Evolutionary conservation across 64 coral and sea anemone species (phyloP).

Genomic region (Catalaphyllia jardinei): DNA sequence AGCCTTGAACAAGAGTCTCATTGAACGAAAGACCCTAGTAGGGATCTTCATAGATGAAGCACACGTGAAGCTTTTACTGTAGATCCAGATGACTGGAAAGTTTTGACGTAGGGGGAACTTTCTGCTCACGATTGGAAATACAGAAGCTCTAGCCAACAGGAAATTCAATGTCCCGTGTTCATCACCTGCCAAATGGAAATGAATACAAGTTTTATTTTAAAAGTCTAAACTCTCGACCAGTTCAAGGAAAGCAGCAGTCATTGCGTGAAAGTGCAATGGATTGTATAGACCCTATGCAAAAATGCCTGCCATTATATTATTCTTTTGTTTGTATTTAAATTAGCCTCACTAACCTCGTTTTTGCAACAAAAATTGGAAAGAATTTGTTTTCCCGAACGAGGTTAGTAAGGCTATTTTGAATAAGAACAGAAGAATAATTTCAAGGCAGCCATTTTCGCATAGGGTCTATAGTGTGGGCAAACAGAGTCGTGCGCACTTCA

Average conservation of each 20-base stretch:
- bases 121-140: neutral
- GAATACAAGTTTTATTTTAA: too few species aligned
- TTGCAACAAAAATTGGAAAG: too few species aligned
- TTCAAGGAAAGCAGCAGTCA: neutral
- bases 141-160: slow-evolving; percentile 6
- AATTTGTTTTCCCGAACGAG: too few species aligned
- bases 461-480: slow-evolving; percentile 21
- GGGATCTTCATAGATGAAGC: neutral
- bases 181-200: slow-evolving; percentile 21
- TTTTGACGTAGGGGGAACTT: neutral
- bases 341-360: too few species aligned
- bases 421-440: too few species aligned
- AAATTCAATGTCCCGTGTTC: slow-evolving; percentile 26
- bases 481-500: neutral
- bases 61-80: neutral
- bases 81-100: neutral
- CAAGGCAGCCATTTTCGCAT: too few species aligned
- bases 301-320: too few species aligned
- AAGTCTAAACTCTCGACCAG: neutral
- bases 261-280: slow-evolving; percentile 11
- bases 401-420: too few species aligned
- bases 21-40: neutral
- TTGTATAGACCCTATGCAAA: too few species aligned
- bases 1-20: neutral
- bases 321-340: too few species aligned